Percentiles rank a stretch among this genome's conserved stretches.
Conservation (phyloP, 2,113 vertebrate genomes). For the Gopherus flavomarginatus region DNA sequence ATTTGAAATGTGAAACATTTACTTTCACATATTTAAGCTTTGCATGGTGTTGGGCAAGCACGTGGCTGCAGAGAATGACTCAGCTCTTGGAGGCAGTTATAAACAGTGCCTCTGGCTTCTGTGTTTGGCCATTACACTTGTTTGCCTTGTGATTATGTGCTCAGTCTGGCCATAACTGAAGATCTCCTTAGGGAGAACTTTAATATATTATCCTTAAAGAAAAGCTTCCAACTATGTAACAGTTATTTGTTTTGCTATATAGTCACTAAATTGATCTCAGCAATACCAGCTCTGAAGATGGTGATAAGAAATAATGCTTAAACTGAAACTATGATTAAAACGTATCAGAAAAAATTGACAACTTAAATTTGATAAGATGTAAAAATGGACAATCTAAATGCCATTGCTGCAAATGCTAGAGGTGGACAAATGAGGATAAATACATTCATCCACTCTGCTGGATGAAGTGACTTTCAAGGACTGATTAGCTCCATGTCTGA, state of each 20-base stretch:
- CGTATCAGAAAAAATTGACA: neutral
- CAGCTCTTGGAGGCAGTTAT: neutral
- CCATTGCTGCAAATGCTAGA: conserved; percentile 45
- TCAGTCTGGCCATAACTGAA: neutral
- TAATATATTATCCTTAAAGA: conserved; percentile 22
- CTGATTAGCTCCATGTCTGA: conserved; percentile 77
- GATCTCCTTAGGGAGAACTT: neutral
- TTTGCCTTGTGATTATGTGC: neutral
- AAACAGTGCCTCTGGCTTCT: neutral
- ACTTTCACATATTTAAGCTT: neutral
- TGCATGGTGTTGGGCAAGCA: neutral
- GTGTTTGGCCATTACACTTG: neutral
- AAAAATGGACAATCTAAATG: conserved; percentile 69
- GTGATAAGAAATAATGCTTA: conserved; percentile 30
- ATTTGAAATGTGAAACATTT: conserved; percentile 34
- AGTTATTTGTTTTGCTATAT: conserved; percentile 36
- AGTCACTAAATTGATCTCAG: neutral
- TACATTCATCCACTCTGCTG: conserved; percentile 70
- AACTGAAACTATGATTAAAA: conserved; percentile 26
- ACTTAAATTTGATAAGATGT: conserved; percentile 43
- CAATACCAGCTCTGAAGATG: neutral
- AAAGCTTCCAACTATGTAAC: neutral
- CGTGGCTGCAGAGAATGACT: neutral
- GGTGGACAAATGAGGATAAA: conserved; percentile 59
- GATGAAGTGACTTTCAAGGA: conserved; percentile 75